Conservation (phyloP, 1,140 invertebrate genomes). For the Leptopilina clavipes region DNA sequence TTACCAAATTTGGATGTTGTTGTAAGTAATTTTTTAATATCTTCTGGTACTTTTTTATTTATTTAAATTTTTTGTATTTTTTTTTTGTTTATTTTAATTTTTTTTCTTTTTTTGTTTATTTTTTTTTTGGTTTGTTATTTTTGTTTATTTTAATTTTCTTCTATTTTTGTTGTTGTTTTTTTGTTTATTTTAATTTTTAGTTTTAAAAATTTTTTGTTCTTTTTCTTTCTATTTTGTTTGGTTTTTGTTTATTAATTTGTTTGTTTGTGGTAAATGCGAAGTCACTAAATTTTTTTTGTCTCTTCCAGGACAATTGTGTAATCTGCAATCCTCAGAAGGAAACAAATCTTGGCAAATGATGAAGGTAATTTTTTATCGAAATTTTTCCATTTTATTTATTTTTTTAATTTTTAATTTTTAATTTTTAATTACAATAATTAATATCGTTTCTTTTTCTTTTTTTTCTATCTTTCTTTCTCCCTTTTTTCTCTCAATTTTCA, state of each 20-base stretch:
- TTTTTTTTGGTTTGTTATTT: too few species aligned
- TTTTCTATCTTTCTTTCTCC: background rate
- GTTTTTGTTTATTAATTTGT: constrained; percentile 38
- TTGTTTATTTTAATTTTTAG: too few species aligned
- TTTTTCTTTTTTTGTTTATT: too few species aligned
- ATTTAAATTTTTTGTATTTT: too few species aligned
- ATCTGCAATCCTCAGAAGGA: constrained; percentile 77
- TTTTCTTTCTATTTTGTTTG: too few species aligned
- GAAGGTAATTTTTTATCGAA: constrained; percentile 43
- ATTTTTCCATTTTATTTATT: too few species aligned
- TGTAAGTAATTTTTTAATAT: constrained; percentile 54
- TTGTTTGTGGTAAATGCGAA: constrained; percentile 19
- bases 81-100: too few species aligned
- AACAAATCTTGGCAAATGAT: constrained; percentile 62
- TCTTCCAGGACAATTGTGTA: constrained; percentile 75
- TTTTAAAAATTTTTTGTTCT: too few species aligned
- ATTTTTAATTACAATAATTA: background rate
- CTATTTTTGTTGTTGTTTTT: too few species aligned
- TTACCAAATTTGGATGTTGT: constrained; percentile 75
- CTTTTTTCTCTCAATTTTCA: background rate
- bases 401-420: background rate
- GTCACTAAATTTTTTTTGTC: constrained; percentile 38
- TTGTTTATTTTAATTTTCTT: too few species aligned
- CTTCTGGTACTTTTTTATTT: too few species aligned
- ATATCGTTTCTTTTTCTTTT: background rate